phyloP scores from a whole-genome alignment of 2,113 vertebrate species.

The Mionectes macconnelli region DNA sequence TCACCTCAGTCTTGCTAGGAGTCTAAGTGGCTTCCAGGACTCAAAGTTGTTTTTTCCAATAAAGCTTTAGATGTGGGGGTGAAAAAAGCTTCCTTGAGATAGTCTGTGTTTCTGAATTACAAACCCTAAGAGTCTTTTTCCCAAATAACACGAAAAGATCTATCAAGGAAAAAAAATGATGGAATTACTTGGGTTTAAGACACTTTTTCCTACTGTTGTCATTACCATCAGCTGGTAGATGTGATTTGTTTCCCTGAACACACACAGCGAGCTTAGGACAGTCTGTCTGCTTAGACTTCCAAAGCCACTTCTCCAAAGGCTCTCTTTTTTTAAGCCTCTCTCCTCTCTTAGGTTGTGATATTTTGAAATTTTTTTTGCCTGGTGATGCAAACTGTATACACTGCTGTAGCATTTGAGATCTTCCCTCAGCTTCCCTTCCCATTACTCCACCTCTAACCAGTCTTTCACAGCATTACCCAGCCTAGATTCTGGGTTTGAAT shows the following conservation, averaged over 20 bases:
- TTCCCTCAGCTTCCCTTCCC: not conserved
- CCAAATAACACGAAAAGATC: not conserved
- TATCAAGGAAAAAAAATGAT: not conserved
- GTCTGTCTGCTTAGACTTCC: not conserved
- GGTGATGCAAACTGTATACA: not conserved
- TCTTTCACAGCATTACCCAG: not conserved
- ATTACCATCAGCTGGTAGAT: not conserved
- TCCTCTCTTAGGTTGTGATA: not conserved
- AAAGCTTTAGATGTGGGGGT: not conserved
- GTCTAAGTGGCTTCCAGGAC: not conserved
- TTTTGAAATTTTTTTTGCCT: not conserved
- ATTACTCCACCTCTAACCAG: not conserved
- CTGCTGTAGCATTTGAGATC: accelerated
- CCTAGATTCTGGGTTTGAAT: not conserved
- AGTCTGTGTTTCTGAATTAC: not conserved
- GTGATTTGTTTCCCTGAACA: not conserved
- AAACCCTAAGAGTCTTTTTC: not conserved
- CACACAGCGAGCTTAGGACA: not conserved
- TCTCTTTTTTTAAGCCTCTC: not conserved
- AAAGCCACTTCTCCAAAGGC: not conserved
- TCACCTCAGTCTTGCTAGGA: not conserved
- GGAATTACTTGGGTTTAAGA: not conserved
- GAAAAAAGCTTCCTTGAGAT: not conserved
- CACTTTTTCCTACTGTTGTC: not conserved
- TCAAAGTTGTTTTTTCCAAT: not conserved